phyloP scores from a whole-genome alignment of 1,140 invertebrate species.

The Papilio machaon region DNA sequence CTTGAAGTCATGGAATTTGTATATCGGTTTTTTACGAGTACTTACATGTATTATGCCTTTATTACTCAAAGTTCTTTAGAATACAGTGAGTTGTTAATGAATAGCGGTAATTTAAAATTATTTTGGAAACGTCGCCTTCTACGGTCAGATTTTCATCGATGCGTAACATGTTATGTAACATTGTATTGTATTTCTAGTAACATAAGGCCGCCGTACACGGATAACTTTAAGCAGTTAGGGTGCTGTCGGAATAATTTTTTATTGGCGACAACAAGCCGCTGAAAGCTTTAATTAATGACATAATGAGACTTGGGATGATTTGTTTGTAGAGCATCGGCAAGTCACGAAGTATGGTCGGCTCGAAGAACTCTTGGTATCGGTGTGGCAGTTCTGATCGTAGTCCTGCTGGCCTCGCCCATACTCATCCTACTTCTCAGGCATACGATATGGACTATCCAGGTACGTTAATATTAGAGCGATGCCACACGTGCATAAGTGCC shows the following conservation, averaged over 20 bases:
- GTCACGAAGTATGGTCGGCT: slow-evolving; percentile 61
- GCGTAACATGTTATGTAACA: no score
- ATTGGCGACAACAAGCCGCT: no score
- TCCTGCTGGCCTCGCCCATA: slow-evolving; percentile 80
- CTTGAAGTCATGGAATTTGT: not conserved
- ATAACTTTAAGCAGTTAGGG: no score
- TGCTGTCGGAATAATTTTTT: no score
- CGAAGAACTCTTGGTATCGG: slow-evolving; percentile 70
- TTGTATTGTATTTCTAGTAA: not conserved
- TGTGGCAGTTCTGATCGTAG: slow-evolving; percentile 72
- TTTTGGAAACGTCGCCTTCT: not conserved
- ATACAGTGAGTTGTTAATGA: not conserved
- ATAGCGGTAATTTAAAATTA: no score
- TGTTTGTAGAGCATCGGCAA: slow-evolving; percentile 56
- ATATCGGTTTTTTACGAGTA: not conserved
- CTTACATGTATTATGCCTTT: not conserved
- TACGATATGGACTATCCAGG: slow-evolving; percentile 81
- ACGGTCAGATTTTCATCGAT: no score
- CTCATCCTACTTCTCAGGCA: slow-evolving; percentile 81
- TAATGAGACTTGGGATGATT: not conserved
- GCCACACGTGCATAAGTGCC: not conserved
- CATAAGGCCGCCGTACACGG: not conserved
- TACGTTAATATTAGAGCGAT: slow-evolving; percentile 38
- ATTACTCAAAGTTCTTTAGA: not conserved
- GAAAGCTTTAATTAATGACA: not conserved